Conservation (phyloP, 2,888 invertebrate species). For the Lomographa bimaculata region DNA sequence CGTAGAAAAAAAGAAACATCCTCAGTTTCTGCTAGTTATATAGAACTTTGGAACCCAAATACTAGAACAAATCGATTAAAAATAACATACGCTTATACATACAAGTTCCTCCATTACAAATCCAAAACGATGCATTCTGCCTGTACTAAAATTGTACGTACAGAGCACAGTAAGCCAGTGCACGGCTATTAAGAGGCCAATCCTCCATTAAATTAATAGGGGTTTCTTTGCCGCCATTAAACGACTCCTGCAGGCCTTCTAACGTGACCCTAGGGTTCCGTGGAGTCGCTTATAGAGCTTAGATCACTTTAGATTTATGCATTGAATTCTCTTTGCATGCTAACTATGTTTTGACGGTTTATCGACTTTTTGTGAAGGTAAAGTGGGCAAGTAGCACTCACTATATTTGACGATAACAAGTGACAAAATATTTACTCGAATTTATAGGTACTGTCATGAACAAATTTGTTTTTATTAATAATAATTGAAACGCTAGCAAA, state of each 20-base stretch:
- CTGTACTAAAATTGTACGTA: slow-evolving; percentile 3
- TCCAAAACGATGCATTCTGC: slow-evolving; percentile 6
- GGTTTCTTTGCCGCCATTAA: slow-evolving; percentile 68
- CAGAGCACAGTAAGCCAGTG: slow-evolving; percentile 26
- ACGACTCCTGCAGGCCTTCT: slow-evolving; percentile 51
- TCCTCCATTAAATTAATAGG: slow-evolving; percentile 70
- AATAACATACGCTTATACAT: too few species aligned
- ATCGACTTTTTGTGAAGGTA: slow-evolving; percentile 21
- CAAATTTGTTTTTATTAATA: too few species aligned
- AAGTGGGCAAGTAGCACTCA: background rate
- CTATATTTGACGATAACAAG: background rate
- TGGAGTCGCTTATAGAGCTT: slow-evolving; percentile 49
- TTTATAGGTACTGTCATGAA: background rate
- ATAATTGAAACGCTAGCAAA: too few species aligned
- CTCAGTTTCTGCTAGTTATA: too few species aligned
- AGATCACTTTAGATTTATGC: slow-evolving; percentile 56
- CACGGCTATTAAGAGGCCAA: slow-evolving; percentile 42
- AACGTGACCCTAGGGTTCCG: slow-evolving; percentile 49
- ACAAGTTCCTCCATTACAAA: too few species aligned
- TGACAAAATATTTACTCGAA: slow-evolving; percentile 12
- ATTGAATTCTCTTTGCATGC: slow-evolving; percentile 26
- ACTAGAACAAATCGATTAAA: too few species aligned
- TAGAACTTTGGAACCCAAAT: too few species aligned
- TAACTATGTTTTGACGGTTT: slow-evolving; percentile 26
- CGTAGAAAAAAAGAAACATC: too few species aligned